Evolutionary conservation across 2,888 invertebrate genomes (phyloP).

Genomic region (Synanthedon vespiformis): DNA sequence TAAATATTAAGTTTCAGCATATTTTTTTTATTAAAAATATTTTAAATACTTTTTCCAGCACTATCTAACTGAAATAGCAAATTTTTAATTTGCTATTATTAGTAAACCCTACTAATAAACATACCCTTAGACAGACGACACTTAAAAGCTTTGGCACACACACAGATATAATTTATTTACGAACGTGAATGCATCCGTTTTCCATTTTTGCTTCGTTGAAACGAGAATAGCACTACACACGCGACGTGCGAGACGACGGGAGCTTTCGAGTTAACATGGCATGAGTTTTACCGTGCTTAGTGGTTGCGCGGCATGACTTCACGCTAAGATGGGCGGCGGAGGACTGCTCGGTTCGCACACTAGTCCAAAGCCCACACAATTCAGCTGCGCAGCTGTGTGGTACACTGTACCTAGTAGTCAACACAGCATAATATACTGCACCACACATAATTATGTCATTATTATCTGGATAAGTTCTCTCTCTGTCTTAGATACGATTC

Average conservation of each 20-base stretch:
- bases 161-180: slow-evolving; percentile 31
- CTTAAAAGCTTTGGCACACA: slow-evolving; percentile 52
- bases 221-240: slow-evolving; percentile 23
- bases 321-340: slow-evolving; percentile 38
- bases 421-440: slow-evolving; percentile 12
- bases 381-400: slow-evolving; percentile 20
- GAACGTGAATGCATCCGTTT: slow-evolving; percentile 43
- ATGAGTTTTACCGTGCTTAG: slow-evolving; percentile 9
- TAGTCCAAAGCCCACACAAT: slow-evolving; percentile 10
- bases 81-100: too few species aligned
- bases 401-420: too few species aligned
- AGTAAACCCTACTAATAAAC: neutral
- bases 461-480: too few species aligned
- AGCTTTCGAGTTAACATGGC: slow-evolving; percentile 1
- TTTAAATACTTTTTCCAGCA: too few species aligned
- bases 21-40: too few species aligned
- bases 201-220: slow-evolving; percentile 2
- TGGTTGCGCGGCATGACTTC: slow-evolving; percentile 44
- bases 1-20: too few species aligned
- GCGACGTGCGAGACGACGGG: slow-evolving; percentile 13
- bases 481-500: too few species aligned
- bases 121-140: slow-evolving; percentile 14
- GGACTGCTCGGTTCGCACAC: slow-evolving; percentile 30
- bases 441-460: slow-evolving; percentile 19
- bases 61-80: too few species aligned